Base-by-base conservation (phyloP, 2,797 vertebrate species). In the Phrynocephalus guinanensis region DNA sequence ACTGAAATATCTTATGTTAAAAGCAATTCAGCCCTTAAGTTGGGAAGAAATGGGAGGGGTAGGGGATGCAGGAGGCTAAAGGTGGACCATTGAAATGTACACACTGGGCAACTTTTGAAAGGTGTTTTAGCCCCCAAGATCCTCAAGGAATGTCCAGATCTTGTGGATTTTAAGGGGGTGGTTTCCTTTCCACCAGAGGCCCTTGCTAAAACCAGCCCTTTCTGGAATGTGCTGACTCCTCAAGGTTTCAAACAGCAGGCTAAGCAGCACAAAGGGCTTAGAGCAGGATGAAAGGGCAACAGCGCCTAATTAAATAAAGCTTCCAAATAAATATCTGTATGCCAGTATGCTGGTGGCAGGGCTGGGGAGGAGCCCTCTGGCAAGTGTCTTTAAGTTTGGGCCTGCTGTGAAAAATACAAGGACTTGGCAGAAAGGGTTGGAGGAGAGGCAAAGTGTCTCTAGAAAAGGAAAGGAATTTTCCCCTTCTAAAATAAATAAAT, bases 391-490 rank as follows among this genome's bases (percentile, higher is more conserved):
- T 5, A 80, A 38, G 48, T 73, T 84, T 66, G 76, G 82, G 28
- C 70, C 68, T 33, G 16, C 75, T 73, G 28, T 88, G 52, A 67
- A 84, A 88, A 75, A 79, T 63, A 33, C 80, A 83, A 87, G n/a
- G n/a, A 13, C 68, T 52, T 67, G 82, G 78, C 68, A 28, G 60
- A 16, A 30, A 30, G 44, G 44, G n/a, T 48, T 52, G 30, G 70
- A 0, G 1, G 80, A 81, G 82, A 73, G 72, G 81, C 84, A 91
- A 86, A 13, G 71, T 38, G 33, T 15, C 79, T 84, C 78, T 79
- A 70, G 24, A 63, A 85, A 85, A 75, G 24, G 26, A 48, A 76
- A 76, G 26, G 30, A 33, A 75, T 63, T 63, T 44, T 44, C 2
- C 38, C 38, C 38, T 44, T 44, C 38, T 44, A 44, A 44, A 63